A percentile compares a stretch with the other conserved stretches of the same genome.
phyloP scores from a whole-genome alignment of 1,140 invertebrate genomes.

The Laupala kohalensis region DNA sequence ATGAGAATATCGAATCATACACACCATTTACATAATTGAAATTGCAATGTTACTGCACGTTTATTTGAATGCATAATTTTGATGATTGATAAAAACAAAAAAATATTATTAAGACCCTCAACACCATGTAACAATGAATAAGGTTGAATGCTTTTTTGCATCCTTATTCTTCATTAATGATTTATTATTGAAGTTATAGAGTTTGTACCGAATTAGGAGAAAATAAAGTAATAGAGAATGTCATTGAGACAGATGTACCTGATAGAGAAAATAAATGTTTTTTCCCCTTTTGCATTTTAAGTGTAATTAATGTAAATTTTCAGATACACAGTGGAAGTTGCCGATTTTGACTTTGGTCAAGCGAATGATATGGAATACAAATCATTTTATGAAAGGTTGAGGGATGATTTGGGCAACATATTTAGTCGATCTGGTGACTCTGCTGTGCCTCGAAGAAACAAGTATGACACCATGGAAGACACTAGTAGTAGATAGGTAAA shows the following conservation, averaged over 20 bases:
- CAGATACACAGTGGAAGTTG: slow-evolving; percentile 69
- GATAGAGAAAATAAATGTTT: no score
- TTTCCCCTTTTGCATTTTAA: no score
- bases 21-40: background rate
- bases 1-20: background rate
- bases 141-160: no score
- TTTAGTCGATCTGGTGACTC: slow-evolving; percentile 23
- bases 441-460: slow-evolving; percentile 20
- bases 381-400: slow-evolving; percentile 63
- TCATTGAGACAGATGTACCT: no score
- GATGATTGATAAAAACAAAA: no score
- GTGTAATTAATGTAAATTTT: slow-evolving; percentile 22
- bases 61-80: no score
- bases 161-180: no score
- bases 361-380: slow-evolving; percentile 67
- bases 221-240: no score
- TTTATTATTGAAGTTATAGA: no score
- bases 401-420: slow-evolving; percentile 59
- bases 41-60: background rate
- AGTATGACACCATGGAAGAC: slow-evolving; percentile 25
- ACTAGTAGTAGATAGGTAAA: background rate
- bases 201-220: no score
- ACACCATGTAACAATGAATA: no score
- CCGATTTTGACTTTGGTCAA: slow-evolving; percentile 76
- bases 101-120: no score